Conservation (phyloP, 2,888 invertebrate species). For the Temnothorax ravouxi region DNA sequence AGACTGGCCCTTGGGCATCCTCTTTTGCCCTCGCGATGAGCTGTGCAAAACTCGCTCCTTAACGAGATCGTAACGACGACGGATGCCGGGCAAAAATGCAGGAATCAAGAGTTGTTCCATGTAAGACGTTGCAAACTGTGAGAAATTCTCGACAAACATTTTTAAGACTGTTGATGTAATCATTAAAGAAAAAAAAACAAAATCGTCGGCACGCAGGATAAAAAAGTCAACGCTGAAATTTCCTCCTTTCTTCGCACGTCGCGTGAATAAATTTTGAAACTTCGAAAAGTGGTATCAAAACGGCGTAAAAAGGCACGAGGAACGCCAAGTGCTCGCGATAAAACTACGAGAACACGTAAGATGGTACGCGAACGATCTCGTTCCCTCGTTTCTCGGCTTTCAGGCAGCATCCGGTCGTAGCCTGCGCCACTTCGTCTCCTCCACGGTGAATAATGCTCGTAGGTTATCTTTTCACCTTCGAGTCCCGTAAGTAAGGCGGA, state of each 20-base stretch:
- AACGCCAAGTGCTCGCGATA: slow-evolving; percentile 41
- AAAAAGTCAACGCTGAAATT: not conserved
- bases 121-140: not conserved
- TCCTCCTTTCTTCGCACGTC: not conserved
- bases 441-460: slow-evolving; percentile 82
- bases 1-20: slow-evolving; percentile 83
- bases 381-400: slow-evolving; percentile 28
- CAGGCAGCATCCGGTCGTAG: slow-evolving; percentile 53
- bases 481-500: slow-evolving; percentile 83
- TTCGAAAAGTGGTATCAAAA: slow-evolving; percentile 30
- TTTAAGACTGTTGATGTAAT: not conserved
- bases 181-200: not conserved
- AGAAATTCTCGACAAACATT: not conserved
- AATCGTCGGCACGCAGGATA: not conserved
- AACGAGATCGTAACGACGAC: slow-evolving; percentile 78
- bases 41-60: slow-evolving; percentile 80
- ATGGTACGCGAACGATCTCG: slow-evolving; percentile 37
- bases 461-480: slow-evolving; percentile 85
- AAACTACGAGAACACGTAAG: slow-evolving; percentile 41
- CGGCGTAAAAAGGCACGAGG: slow-evolving; percentile 32
- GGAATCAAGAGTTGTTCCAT: not conserved
- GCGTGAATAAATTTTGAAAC: slow-evolving; percentile 39
- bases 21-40: slow-evolving; percentile 79
- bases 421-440: slow-evolving; percentile 47
- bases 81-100: slow-evolving; percentile 55